A percentile compares a stretch with the other conserved stretches of the same genome.
These are phyloP conservation scores for Nyctereutes procyonoides DNA, from an alignment of 2,113 vertebrate genomes.

Conservation along the genomic window DNA sequence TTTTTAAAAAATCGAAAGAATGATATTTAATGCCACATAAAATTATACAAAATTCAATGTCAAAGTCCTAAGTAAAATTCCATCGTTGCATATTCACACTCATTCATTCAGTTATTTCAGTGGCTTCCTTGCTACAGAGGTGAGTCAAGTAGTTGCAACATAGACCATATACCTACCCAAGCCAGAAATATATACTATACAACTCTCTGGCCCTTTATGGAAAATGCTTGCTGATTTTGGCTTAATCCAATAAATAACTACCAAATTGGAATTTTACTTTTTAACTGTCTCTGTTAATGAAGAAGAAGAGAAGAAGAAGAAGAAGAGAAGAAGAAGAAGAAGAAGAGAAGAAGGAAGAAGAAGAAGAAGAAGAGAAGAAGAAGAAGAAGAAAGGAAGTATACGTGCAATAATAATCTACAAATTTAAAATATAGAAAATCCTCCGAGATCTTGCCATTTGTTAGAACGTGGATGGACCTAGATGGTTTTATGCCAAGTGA, in stretches of 20 bases:
- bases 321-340: not conserved
- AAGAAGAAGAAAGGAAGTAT: not conserved
- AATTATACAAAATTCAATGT: not conserved
- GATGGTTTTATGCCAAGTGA: not conserved
- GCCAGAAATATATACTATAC: not conserved
- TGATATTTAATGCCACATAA: not conserved
- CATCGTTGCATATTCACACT: not conserved
- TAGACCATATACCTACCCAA: not conserved
- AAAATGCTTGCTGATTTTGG: not conserved
- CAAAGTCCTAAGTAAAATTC: not conserved
- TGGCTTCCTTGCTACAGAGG: not conserved
- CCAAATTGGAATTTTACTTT: not conserved
- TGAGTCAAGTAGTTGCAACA: not conserved
- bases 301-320: not conserved
- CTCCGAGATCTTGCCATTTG: not conserved
- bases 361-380: not conserved
- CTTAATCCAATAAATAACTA: not conserved
- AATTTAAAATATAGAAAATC: constrained; percentile 10
- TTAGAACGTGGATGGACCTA: not conserved
- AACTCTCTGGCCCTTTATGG: not conserved
- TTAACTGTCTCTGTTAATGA: not conserved
- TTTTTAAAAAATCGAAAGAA: not conserved
- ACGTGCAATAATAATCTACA: not conserved
- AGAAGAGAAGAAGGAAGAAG: not conserved
- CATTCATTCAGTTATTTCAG: not conserved